phyloP scores from a whole-genome alignment of 2,113 vertebrate genomes.

The Nothobranchius furzeri region DNA sequence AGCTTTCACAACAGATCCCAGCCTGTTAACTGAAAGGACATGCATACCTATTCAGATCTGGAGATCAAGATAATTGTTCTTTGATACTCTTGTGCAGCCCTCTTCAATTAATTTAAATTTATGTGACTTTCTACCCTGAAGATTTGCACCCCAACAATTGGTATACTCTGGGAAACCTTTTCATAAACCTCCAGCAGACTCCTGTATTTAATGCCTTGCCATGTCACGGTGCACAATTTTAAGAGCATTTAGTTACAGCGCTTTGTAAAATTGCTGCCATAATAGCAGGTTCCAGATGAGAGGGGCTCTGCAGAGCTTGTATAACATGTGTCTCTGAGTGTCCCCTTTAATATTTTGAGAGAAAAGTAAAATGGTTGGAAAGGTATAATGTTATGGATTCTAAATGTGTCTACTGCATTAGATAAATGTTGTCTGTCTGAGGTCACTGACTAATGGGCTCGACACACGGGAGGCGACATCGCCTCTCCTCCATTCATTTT shows the following conservation, averaged over 20 bases:
- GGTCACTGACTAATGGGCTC: slow-evolving; percentile 32
- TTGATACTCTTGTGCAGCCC: slow-evolving; percentile 22
- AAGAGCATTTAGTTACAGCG: slow-evolving; percentile 24
- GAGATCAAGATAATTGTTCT: slow-evolving; percentile 27
- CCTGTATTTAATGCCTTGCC: slow-evolving; percentile 37
- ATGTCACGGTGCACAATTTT: slow-evolving; percentile 25
- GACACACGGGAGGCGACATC: no score
- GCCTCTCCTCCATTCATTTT: no score
- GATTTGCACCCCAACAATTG: slow-evolving; percentile 33
- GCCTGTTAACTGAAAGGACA: background rate
- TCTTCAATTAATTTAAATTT: slow-evolving; percentile 26
- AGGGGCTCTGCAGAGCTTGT: slow-evolving; percentile 26
- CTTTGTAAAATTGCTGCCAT: slow-evolving; percentile 29
- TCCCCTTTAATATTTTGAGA: slow-evolving; percentile 18
- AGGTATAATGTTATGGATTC: slow-evolving; percentile 1
- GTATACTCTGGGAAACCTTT: slow-evolving; percentile 39
- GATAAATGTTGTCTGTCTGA: slow-evolving; percentile 29
- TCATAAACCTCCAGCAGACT: slow-evolving; percentile 26
- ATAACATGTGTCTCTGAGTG: slow-evolving; percentile 1
- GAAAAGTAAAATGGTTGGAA: slow-evolving; percentile 14
- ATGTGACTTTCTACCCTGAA: slow-evolving; percentile 26
- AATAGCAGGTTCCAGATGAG: slow-evolving; percentile 36
- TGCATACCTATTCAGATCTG: slow-evolving; percentile 13
- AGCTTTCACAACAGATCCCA: background rate
- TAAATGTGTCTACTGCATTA: slow-evolving; percentile 6